These are phyloP conservation scores for Caerostris extrusa DNA, from an alignment of 1,140 invertebrate species.

Conservation along the genomic window DNA sequence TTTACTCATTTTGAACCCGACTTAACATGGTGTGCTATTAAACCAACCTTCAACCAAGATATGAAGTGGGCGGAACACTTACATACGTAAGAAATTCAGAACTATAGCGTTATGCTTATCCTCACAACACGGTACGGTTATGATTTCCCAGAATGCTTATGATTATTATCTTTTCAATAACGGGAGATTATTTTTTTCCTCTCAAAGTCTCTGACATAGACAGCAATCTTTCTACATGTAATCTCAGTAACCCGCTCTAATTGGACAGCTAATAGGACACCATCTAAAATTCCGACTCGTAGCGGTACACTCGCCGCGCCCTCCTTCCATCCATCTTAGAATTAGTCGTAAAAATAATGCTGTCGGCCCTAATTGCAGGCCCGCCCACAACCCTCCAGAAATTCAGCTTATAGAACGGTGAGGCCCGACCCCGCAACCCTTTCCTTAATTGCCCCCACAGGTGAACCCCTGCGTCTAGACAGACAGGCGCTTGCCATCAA, in stretches of 20 bases:
- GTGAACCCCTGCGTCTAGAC: slow-evolving; percentile 58
- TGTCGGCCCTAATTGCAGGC: background rate
- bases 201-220: too few species aligned
- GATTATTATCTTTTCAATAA: too few species aligned
- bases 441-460: slow-evolving; percentile 50
- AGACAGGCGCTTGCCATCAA: slow-evolving; percentile 6
- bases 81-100: too few species aligned
- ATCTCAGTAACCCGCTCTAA: background rate
- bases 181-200: too few species aligned
- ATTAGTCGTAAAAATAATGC: slow-evolving; percentile 31
- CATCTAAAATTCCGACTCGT: background rate
- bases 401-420: slow-evolving; percentile 3
- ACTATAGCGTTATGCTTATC: too few species aligned
- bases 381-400: background rate
- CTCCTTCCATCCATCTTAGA: background rate
- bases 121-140: too few species aligned
- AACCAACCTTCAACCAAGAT: too few species aligned
- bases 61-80: too few species aligned
- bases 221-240: too few species aligned
- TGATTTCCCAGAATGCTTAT: too few species aligned
- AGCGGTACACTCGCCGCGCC: background rate
- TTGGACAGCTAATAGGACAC: background rate
- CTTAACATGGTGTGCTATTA: too few species aligned
- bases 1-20: too few species aligned
- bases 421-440: slow-evolving; percentile 29